phyloP scores from a whole-genome alignment of 2,888 invertebrate species.

The Lasius fuliginosus region DNA sequence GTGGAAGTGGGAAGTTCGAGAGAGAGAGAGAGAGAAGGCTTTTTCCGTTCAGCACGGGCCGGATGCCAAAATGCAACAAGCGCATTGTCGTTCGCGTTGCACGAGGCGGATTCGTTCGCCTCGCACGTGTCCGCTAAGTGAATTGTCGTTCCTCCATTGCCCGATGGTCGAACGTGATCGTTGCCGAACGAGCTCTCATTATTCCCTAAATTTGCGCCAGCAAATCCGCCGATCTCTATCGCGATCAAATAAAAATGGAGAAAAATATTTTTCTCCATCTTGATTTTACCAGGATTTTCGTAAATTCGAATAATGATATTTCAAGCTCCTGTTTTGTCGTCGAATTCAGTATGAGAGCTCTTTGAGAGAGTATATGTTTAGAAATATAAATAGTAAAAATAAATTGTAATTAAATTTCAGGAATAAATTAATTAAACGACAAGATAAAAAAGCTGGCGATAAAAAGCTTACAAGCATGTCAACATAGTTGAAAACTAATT shows the following conservation, averaged over 20 bases:
- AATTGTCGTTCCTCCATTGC: conserved; percentile 26
- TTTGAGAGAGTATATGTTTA: not conserved
- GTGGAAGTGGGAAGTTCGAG: conserved; percentile 17
- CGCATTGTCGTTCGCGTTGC: conserved; percentile 49
- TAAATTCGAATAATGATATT: not conserved
- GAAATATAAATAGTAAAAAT: not conserved
- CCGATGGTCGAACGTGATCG: conserved; percentile 17
- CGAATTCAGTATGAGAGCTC: too few species aligned
- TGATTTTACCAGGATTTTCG: not conserved
- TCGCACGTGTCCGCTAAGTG: conserved; percentile 33
- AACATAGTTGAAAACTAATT: conserved; percentile 13
- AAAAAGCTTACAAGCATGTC: not conserved
- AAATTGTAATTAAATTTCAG: not conserved
- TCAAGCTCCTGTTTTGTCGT: not conserved
- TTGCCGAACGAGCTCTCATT: conserved; percentile 19
- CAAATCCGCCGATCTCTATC: not conserved
- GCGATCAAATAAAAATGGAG: not conserved
- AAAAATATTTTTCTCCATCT: not conserved
- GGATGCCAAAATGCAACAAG: conserved; percentile 73
- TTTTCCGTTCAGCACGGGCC: conserved; percentile 52
- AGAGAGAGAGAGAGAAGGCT: not conserved
- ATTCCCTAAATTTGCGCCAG: not conserved
- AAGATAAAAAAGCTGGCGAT: not conserved
- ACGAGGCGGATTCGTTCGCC: conserved; percentile 4
- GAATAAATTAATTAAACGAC: not conserved